A percentile compares a stretch with the other conserved stretches of the same genome.
Conservation (phyloP, 2,888 invertebrate genomes). For the Caradrina kadenii region DNA sequence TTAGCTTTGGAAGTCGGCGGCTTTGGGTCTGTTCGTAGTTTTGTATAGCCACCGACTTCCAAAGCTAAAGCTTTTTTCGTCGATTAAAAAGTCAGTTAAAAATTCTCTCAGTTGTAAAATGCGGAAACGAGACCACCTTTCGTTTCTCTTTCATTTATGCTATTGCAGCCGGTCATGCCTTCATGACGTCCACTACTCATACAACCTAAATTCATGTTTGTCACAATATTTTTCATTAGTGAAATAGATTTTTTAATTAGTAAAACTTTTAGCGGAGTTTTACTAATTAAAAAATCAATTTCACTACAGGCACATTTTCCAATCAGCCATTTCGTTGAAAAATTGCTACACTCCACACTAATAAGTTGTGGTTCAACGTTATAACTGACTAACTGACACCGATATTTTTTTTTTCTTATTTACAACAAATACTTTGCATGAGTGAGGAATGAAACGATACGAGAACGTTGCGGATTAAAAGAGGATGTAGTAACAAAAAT, state of each 20-base stretch:
- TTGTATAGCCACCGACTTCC: too few relatives aligned
- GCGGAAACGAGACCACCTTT: not conserved
- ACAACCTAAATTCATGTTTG: constrained; percentile 7
- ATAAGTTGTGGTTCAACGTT: not conserved
- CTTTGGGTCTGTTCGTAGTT: too few relatives aligned
- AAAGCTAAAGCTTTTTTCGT: too few relatives aligned
- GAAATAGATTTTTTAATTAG: constrained; percentile 14
- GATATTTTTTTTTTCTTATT: not conserved
- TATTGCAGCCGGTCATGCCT: constrained; percentile 16
- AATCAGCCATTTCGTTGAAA: not conserved
- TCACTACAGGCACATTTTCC: not conserved
- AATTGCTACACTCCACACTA: not conserved
- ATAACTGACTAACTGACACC: too few relatives aligned
- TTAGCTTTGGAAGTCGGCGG: too few relatives aligned
- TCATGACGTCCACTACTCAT: constrained; percentile 8
- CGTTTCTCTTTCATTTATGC: constrained; percentile 5
- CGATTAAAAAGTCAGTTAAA: too few relatives aligned
- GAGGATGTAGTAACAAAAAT: too few relatives aligned
- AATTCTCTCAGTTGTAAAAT: not conserved
- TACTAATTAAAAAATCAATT: not conserved
- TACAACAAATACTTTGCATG: not conserved
- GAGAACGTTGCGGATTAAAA: too few relatives aligned
- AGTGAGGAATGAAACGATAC: too few relatives aligned
- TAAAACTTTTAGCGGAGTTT: too few relatives aligned
- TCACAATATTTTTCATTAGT: constrained; percentile 18